A percentile compares a stretch with the other conserved stretches of the same genome.
These are phyloP conservation scores for Morbakka virulenta DNA, from an alignment of 30 jellyfish, hydroid and myxozoan species.

Conservation along the genomic window DNA sequence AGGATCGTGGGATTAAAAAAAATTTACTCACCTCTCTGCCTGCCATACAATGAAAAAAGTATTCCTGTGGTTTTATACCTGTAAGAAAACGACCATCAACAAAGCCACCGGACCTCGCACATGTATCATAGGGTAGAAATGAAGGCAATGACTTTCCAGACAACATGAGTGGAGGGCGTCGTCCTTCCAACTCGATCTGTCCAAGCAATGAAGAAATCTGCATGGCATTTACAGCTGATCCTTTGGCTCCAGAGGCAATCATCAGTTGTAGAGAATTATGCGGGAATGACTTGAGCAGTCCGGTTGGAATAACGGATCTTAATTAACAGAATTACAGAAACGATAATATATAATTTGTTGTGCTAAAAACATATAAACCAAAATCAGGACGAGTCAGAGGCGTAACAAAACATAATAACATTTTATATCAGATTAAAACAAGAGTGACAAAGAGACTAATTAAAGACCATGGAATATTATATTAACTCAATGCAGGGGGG, in stretches of 20 bases:
- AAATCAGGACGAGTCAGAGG: too few relatives aligned
- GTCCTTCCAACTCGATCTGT: constrained; percentile 99
- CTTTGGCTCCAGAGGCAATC: constrained; percentile 99
- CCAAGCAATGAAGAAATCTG: constrained; percentile 99
- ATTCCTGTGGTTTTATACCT: constrained; percentile 99
- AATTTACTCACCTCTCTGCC: constrained; percentile 90
- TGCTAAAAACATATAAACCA: too few relatives aligned
- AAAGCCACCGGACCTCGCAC: constrained; percentile 99
- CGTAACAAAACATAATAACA: too few relatives aligned
- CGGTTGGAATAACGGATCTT: constrained; percentile 91
- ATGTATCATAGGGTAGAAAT: constrained; percentile 88
- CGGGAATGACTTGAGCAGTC: constrained; percentile 88
- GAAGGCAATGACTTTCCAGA: constrained; percentile 98
- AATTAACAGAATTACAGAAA: too few relatives aligned
- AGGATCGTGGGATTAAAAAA: too few relatives aligned
- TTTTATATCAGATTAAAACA: too few relatives aligned
- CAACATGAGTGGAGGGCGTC: constrained; percentile 97
- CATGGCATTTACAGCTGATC: constrained; percentile 97
- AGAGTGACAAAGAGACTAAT: too few relatives aligned
- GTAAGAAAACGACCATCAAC: constrained; percentile 96
- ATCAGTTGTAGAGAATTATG: constrained; percentile 92
- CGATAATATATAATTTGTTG: too few relatives aligned
- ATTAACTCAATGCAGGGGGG: too few relatives aligned
- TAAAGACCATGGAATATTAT: too few relatives aligned
- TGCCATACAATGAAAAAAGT: constrained; percentile 99